Evolutionary conservation across 2,888 invertebrate species (phyloP).

Genomic region (Micoletzkya japonica): DNA sequence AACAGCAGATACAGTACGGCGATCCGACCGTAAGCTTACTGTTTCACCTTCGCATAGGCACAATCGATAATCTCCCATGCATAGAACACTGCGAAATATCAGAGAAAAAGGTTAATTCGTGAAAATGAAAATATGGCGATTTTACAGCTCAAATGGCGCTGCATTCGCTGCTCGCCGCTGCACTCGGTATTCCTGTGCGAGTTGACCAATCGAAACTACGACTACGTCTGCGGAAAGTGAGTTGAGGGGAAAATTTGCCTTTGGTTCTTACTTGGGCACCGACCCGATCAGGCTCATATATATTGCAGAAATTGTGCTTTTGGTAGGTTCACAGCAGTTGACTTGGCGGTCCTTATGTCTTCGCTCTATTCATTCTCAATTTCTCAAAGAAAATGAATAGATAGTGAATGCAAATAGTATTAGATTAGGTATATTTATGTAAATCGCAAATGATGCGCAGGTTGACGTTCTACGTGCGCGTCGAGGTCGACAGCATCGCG

Average conservation of each 20-base stretch:
- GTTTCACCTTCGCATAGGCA: not conserved
- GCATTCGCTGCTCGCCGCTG: constrained; percentile 40
- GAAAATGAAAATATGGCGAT: not conserved
- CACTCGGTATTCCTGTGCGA: constrained; percentile 39
- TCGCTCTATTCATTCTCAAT: too few species aligned
- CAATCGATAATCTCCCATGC: not conserved
- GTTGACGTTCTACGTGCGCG: constrained; percentile 41
- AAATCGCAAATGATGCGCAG: too few species aligned
- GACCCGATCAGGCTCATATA: too few species aligned
- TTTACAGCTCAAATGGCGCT: constrained; percentile 47
- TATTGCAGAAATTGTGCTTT: not conserved
- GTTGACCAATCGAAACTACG: constrained; percentile 45
- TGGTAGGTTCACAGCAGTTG: not conserved
- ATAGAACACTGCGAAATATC: not conserved
- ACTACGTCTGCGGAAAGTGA: constrained; percentile 45
- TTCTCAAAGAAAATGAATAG: too few species aligned
- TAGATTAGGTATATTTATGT: not conserved
- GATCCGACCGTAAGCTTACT: constrained; percentile 41
- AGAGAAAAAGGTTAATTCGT: not conserved
- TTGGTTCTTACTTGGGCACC: not conserved
- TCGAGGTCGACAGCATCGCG: constrained; percentile 35
- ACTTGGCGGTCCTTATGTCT: not conserved
- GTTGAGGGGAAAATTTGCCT: constrained; percentile 13
- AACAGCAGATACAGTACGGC: constrained; percentile 25
- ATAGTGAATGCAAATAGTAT: too few species aligned